phyloP scores from a whole-genome alignment of 2,888 invertebrate genomes.

The Drosophila limbata region DNA sequence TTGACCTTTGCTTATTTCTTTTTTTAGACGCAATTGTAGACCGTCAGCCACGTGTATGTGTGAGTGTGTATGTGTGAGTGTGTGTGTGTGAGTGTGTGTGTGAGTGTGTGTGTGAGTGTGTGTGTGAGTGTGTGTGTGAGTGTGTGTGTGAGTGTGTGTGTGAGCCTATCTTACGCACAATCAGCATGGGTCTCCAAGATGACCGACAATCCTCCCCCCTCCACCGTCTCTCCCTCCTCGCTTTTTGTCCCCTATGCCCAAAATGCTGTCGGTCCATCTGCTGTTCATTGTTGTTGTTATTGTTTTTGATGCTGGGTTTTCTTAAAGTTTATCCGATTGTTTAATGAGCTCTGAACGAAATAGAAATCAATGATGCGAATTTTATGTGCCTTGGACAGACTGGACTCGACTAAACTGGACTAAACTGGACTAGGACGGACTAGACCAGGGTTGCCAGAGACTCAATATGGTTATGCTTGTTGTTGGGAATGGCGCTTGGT shows the following conservation, averaged over 20 bases:
- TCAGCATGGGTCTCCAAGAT: slow-evolving; percentile 46
- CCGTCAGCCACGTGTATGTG: neutral
- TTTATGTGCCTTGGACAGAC: slow-evolving; percentile 61
- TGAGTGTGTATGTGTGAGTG: no score
- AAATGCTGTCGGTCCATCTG: slow-evolving; percentile 57
- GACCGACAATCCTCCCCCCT: neutral
- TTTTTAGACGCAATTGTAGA: neutral
- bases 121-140: neutral
- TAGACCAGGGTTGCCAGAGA: slow-evolving; percentile 11
- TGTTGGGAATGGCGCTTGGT: slow-evolving; percentile 32
- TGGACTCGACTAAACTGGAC: slow-evolving; percentile 18
- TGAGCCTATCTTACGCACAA: slow-evolving; percentile 53
- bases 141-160: slow-evolving; percentile 9
- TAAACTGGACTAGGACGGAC: slow-evolving; percentile 4
- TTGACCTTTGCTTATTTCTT: slow-evolving; percentile 28
- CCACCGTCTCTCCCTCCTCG: neutral
- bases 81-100: neutral
- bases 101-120: slow-evolving; percentile 18
- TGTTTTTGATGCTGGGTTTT: slow-evolving; percentile 42
- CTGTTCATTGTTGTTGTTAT: slow-evolving; percentile 19
- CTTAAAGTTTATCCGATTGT: slow-evolving; percentile 73
- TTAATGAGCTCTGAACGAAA: slow-evolving; percentile 73
- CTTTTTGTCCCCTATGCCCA: neutral
- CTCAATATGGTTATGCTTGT: slow-evolving; percentile 61
- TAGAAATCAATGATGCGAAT: slow-evolving; percentile 74